Base-by-base conservation (phyloP, 2,113 vertebrate species). In the Calidris pygmaea region DNA sequence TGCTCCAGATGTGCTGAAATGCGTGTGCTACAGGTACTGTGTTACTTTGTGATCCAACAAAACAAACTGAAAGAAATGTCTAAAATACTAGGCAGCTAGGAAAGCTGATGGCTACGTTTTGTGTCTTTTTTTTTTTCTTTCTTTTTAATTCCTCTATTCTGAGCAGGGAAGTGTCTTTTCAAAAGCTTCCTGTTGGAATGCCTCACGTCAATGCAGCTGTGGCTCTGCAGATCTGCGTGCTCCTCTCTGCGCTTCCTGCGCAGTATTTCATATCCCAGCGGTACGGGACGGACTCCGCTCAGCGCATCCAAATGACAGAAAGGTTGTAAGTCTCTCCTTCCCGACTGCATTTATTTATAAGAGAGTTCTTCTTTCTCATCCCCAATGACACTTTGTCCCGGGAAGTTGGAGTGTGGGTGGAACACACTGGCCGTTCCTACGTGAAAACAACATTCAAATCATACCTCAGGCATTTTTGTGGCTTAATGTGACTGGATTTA, bases 191-290 rank as follows among this genome's bases (percentile, higher is more conserved):
- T 48, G 37, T 78, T 89, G 93, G 77, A 80, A 98, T 98, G 98
- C 98, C 98, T 89, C 97, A 71, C 88, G 81, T 98, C 55, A 91
- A 75, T 12, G 30, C 75, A 20, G 68, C 96, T 55, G 95, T 96
- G 37, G 91, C 95, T 85, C 84, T 98, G 79, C 98, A 98, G 96
- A n/a, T 98, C 34, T 94, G 85, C 23, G 39, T 98, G 45, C 97
- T 98, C 43, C 94, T 98, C 32, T 97, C 98, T 56, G 98, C 98
- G 1, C 39, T 98, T 70, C 98, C 98, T 62, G 97, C 97, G 20
- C 98, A 98, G n/a, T 98, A 98, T 85, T 70, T 98, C 81, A 94
- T 98, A 86, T 96, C 96, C 55, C 80, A 74, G 48, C 98, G 98
- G 98, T 97, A 95, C 5, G 96, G 98, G n/a, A 84, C 45, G 1